phyloP scores from a whole-genome alignment of 2,888 invertebrate species.

The Muschampia staudingeri region DNA sequence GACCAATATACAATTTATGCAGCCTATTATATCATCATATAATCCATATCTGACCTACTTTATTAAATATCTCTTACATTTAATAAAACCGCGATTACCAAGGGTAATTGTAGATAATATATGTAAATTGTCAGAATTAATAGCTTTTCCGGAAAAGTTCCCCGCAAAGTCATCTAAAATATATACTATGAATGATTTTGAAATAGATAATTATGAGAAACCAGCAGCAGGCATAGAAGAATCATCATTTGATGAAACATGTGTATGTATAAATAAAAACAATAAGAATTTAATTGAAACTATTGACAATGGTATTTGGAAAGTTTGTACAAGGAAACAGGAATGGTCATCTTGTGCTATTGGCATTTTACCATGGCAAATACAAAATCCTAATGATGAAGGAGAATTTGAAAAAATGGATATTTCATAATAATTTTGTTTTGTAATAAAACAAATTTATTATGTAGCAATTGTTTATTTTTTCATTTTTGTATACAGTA shows the following conservation, averaged over 20 bases:
- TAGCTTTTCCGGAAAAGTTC: conserved; percentile 79
- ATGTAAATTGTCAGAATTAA: conserved; percentile 79
- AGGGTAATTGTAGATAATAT: conserved; percentile 73
- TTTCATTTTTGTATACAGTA: conserved; percentile 89
- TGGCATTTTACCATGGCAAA: conserved; percentile 88
- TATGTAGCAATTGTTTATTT: conserved; percentile 87
- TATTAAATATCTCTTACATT: conserved; percentile 77
- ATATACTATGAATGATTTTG: conserved; percentile 87
- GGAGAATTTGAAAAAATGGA: conserved; percentile 53
- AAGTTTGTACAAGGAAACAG: conserved; percentile 73
- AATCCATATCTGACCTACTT: conserved; percentile 84
- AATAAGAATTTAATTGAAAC: conserved; percentile 39
- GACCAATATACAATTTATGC: conserved; percentile 79
- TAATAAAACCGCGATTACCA: conserved; percentile 81
- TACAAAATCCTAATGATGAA: conserved; percentile 56
- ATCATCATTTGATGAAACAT: conserved; percentile 47
- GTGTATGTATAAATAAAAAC: conserved; percentile 45
- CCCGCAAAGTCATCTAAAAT: conserved; percentile 74
- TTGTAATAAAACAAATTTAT: conserved; percentile 69
- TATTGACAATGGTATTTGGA: conserved; percentile 78
- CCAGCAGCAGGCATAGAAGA: conserved; percentile 6
- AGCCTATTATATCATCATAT: conserved; percentile 82
- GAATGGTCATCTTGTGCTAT: conserved; percentile 89
- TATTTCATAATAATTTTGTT: conserved; percentile 54
- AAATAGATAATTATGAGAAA: conserved; percentile 40